phyloP scores from a whole-genome alignment of 2,888 invertebrate species.

The Agrotis clavis region DNA sequence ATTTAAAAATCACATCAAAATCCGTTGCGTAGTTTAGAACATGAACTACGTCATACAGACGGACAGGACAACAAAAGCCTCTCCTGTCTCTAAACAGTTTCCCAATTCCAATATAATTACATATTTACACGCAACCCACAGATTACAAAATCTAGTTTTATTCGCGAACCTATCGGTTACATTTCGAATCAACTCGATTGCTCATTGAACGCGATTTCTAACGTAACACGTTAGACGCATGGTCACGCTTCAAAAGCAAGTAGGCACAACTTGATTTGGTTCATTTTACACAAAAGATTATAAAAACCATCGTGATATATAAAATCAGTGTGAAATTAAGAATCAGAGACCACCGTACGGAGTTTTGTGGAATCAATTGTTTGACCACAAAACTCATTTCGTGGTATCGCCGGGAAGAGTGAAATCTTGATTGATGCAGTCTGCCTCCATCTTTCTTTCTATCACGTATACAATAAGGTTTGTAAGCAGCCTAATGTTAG shows the following conservation, averaged over 20 bases:
- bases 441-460: slow-evolving; percentile 61
- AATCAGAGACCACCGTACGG: slow-evolving; percentile 70
- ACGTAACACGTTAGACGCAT: slow-evolving; percentile 51
- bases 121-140: slow-evolving; percentile 39
- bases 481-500: slow-evolving; percentile 60
- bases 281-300: slow-evolving; percentile 70
- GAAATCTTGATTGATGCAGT: slow-evolving; percentile 80
- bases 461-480: slow-evolving; percentile 67
- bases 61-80: background rate
- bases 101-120: slow-evolving; percentile 29
- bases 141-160: slow-evolving; percentile 49
- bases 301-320: slow-evolving; percentile 65
- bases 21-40: background rate
- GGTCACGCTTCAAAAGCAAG: slow-evolving; percentile 67
- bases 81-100: slow-evolving; percentile 8
- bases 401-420: slow-evolving; percentile 76
- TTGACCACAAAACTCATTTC: slow-evolving; percentile 89
- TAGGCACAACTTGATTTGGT: slow-evolving; percentile 68
- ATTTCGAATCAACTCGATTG: slow-evolving; percentile 52
- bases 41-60: background rate
- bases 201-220: slow-evolving; percentile 57
- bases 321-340: slow-evolving; percentile 89
- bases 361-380: slow-evolving; percentile 81
- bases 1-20: background rate
- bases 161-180: slow-evolving; percentile 49